Base-by-base conservation (phyloP, 2,888 invertebrate species). In the Caenorhabditis virilis region DNA sequence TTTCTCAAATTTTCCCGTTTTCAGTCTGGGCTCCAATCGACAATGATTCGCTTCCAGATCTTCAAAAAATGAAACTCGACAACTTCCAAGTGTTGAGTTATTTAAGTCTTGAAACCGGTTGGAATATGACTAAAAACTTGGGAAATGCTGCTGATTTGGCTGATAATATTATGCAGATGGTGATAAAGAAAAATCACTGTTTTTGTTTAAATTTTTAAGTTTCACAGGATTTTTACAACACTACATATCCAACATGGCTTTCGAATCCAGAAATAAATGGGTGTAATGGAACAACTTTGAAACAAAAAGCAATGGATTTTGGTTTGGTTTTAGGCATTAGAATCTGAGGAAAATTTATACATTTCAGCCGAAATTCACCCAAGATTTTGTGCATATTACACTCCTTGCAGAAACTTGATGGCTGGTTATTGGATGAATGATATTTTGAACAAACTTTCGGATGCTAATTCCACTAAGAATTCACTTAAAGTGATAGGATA, bases 61-160 rank as follows among this genome's bases (percentile, higher is more conserved):
- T 77, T 30, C 56, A 56, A 26, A 50, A 69, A 13, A 43, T 60
- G 43, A 62, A 57, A 26, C 18, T 51, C 9, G 54, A 64, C 3
- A 56, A 70, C 18, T 2, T 47, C 4, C 54, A 45, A 35, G 55
- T 66, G 23, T 42, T 72, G 26, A 55, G 62, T 22, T 72, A 77
- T 55, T 59, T 74, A 11, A 50, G 56, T 7, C 42, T 54, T 2
- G 59, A 72, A 30, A 77, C 74, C n/a, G 71, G 69, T 33, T 72
- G 74, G 72, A 67, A 78, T 35, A 59, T 66, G 52, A 60, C 60
- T n/a, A n/a, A 36, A n/a, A 65, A 71, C 23, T 52, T 69, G 16
- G 60, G 66, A 39, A 60, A 61, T 25, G 62, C 75, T 15, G 78
- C 76, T 23, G 78, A 78, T 64, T 54, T 78, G 50, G 76, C 78